Percentiles rank a stretch among this genome's conserved stretches.
Conservation (phyloP, 2,113 vertebrate species). For the Prolemur simus region DNA sequence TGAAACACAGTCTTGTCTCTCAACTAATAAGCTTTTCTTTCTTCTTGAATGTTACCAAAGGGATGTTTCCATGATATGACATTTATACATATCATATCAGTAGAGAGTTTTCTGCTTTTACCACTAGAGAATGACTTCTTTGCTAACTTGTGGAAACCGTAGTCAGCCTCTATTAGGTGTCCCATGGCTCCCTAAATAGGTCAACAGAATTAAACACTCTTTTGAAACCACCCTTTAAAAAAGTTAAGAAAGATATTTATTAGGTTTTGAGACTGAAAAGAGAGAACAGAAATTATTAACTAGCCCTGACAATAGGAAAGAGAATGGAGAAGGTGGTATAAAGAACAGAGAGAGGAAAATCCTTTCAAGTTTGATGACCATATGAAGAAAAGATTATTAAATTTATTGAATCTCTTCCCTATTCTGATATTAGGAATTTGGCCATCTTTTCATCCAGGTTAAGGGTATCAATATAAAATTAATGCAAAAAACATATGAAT, state of each 20-base stretch:
- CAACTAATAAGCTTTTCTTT: background rate
- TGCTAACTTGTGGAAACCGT: background rate
- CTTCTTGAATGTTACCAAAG: background rate
- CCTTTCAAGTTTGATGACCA: background rate
- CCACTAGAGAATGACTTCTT: background rate
- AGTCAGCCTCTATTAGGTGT: background rate
- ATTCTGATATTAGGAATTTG: background rate
- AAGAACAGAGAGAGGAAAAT: background rate
- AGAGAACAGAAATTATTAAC: background rate
- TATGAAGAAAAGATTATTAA: background rate
- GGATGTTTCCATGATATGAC: background rate
- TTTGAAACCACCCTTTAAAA: background rate
- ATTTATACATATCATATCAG: background rate
- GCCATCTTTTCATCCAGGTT: background rate
- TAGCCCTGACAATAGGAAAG: background rate
- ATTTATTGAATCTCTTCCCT: background rate
- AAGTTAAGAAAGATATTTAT: background rate
- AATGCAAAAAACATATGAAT: background rate
- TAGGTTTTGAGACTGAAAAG: background rate
- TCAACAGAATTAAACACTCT: background rate
- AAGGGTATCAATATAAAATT: background rate
- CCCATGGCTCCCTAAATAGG: fast-evolving
- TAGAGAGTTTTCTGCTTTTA: background rate
- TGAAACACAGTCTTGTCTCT: background rate
- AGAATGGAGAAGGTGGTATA: background rate